Evolutionary conservation across 1,140 invertebrate species (phyloP), one percentile per base, ranked within the genome.

Genomic region (Aricia agestis): DNA sequence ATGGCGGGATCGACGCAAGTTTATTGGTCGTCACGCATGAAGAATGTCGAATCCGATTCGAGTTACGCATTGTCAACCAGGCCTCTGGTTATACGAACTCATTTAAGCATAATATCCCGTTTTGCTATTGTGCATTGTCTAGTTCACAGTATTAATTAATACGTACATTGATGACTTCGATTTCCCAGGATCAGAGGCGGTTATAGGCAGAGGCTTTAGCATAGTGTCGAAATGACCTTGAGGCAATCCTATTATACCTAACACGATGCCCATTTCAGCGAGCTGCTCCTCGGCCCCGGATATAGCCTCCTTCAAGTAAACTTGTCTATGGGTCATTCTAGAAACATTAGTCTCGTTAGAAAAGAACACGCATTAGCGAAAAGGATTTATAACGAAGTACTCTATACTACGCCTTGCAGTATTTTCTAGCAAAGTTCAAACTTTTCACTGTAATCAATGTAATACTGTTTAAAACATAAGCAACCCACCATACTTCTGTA

Each of bases 161-260:
- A 86, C 86, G 79, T 70, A 89, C 88, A 87, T 76, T 6, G 86
- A 90, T 52, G 76, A 81, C 68, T 84, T 90, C 2, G 85, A 85
- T 73, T 89, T 89, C 71, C 59, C 72, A 17, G 74, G 73, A 6
- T 81, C 79, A 1, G 71, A 17, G 41, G 67, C 69, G 5, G 67
- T 71, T 4, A 74, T 74, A 2, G 83, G 81, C 9, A 90, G 19
- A 0, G 86, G 86, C 42, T 82, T 78, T 11, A 92, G 72, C 87
- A 92, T 89, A 1, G 88, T 90, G 61, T 92, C 90, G 68, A 86
- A 90, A 17, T 66, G 31, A 1, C 76, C 73, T 6, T 88, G 78
- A 9, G 81, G 72, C 77, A 86, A 71, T 10, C 90, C 90, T 67
- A 92, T 72, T 41, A 92, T 86, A 1, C 90, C 90, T 1, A 92